Percentiles rank a stretch among this genome's conserved stretches.
phyloP scores from a whole-genome alignment of 2,113 vertebrate genomes.

The Pandion haliaetus region DNA sequence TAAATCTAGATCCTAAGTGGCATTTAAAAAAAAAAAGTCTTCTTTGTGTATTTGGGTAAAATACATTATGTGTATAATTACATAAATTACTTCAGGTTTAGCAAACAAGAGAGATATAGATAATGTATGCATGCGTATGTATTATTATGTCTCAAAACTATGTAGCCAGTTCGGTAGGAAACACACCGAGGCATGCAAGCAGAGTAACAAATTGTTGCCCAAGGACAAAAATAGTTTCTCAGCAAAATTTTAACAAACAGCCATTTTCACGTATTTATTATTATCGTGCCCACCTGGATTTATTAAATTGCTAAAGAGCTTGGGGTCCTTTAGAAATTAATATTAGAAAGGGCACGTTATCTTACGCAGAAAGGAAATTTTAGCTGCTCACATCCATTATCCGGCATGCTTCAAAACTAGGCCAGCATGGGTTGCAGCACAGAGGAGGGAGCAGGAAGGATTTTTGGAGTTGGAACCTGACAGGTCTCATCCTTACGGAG shows the following conservation, averaged over 20 bases:
- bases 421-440: not conserved
- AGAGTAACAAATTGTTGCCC: not conserved
- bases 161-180: not conserved
- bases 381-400: not conserved
- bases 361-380: not conserved
- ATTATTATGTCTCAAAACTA: not conserved
- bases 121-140: not conserved
- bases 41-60: constrained; percentile 79
- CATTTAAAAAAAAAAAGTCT: constrained; percentile 63
- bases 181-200: not conserved
- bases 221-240: not conserved
- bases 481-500: not conserved
- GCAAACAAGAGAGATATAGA: constrained; percentile 62
- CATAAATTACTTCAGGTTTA: constrained; percentile 65
- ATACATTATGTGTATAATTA: constrained; percentile 76
- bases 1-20: constrained; percentile 77
- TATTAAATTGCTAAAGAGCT: not conserved
- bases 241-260: not conserved
- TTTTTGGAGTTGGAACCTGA: not conserved
- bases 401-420: not conserved
- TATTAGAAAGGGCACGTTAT: not conserved
- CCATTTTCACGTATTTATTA: not conserved
- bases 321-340: not conserved
- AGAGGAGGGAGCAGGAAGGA: not conserved
- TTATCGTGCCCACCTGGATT: not conserved